These are phyloP conservation scores for Xestoiulus laeticollis DNA, from an alignment of 2,888 invertebrate genomes.

Conservation along the genomic window DNA sequence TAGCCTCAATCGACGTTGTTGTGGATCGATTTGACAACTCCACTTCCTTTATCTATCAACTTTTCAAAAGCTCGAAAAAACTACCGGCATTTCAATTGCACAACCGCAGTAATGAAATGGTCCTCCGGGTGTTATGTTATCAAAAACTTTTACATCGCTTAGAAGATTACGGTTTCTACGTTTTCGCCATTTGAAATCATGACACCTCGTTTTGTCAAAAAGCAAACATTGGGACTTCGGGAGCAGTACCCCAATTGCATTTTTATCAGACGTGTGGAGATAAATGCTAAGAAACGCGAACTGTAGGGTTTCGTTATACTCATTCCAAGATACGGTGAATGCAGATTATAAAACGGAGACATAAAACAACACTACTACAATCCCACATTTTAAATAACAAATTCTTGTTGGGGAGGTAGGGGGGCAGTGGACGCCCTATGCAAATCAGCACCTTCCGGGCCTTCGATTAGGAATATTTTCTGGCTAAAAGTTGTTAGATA, in stretches of 20 bases:
- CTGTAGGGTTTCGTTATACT: background rate
- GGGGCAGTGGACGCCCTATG: background rate
- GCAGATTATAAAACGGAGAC: background rate
- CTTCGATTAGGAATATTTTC: background rate
- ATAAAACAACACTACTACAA: background rate
- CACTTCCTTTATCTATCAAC: background rate
- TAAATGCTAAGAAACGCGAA: constrained; percentile 10
- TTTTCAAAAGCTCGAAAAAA: background rate
- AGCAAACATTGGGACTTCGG: background rate
- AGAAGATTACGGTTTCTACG: background rate
- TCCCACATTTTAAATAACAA: background rate
- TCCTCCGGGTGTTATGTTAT: background rate
- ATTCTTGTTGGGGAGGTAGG: background rate
- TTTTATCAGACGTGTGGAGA: background rate
- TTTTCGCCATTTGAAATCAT: background rate
- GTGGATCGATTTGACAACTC: background rate
- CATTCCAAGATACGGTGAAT: background rate
- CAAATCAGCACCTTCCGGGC: background rate
- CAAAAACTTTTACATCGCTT: background rate
- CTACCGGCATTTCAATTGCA: background rate
- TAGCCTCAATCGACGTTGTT: background rate
- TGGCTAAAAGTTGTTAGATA: background rate
- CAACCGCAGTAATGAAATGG: background rate
- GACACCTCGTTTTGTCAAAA: background rate
- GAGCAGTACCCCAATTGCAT: background rate